Evolutionary conservation across 2,797 vertebrate genomes (phyloP).

Genomic region (Crenuchus spilurus): DNA sequence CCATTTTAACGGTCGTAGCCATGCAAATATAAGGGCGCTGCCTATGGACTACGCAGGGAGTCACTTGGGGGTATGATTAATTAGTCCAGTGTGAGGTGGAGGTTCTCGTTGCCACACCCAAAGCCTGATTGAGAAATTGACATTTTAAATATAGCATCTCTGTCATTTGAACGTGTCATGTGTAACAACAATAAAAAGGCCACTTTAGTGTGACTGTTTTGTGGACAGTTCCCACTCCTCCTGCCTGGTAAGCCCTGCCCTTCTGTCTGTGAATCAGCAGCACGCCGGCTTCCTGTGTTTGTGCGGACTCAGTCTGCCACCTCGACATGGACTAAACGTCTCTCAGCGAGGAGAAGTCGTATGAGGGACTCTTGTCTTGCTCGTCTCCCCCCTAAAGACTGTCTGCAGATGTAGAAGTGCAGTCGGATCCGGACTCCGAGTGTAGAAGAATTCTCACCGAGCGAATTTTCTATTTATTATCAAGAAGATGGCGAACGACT

Average conservation of each 20-base stretch:
- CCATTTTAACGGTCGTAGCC: too few species aligned
- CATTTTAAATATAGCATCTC: too few species aligned
- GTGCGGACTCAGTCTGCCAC: constrained; percentile 68
- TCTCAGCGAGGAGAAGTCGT: constrained; percentile 28
- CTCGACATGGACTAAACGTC: constrained; percentile 85
- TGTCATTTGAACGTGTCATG: too few species aligned
- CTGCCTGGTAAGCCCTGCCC: not conserved
- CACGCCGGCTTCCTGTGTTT: constrained; percentile 76
- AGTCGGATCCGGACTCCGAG: constrained; percentile 38
- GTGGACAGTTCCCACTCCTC: too few species aligned
- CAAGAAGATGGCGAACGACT: constrained; percentile 97
- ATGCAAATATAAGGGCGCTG: too few species aligned
- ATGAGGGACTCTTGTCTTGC: not conserved
- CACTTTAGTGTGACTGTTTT: too few species aligned
- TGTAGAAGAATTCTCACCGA: constrained; percentile 55
- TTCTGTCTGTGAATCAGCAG: constrained; percentile 62
- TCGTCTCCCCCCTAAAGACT: not conserved
- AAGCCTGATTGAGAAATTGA: too few species aligned
- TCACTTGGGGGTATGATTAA: not conserved
- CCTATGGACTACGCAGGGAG: constrained; percentile 5
- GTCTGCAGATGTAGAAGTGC: constrained; percentile 70
- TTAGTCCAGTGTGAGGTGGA: not conserved
- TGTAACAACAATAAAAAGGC: too few species aligned
- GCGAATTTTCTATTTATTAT: constrained; percentile 61
- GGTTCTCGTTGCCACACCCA: not conserved